These are phyloP conservation scores for Hyposoter dolosus DNA, from an alignment of 2,888 invertebrate species.

Conservation along the genomic window DNA sequence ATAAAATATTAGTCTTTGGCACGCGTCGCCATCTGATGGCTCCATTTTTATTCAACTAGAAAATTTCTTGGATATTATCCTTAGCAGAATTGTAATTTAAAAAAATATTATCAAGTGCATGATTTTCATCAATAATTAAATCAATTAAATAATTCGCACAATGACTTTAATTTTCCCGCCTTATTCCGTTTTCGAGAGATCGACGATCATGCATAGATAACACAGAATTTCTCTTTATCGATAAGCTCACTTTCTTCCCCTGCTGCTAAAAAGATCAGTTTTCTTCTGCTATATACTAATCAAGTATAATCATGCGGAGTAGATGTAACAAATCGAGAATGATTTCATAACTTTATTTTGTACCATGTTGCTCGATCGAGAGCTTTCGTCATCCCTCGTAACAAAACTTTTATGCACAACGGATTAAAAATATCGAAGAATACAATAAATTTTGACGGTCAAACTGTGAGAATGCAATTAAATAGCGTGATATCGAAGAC, in stretches of 20 bases:
- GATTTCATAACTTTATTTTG: constrained; percentile 63
- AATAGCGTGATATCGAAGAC: neutral
- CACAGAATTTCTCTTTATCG: neutral
- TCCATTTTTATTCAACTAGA: neutral
- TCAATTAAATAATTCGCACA: neutral
- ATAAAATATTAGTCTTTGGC: neutral
- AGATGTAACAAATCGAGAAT: neutral
- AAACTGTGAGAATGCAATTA: neutral
- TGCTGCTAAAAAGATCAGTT: neutral
- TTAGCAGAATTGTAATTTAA: too few relatives aligned
- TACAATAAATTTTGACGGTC: neutral
- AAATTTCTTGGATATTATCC: neutral
- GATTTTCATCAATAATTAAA: neutral
- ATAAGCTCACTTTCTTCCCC: neutral
- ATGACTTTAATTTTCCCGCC: neutral
- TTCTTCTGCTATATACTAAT: too few relatives aligned
- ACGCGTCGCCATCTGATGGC: constrained; percentile 41
- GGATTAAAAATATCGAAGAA: neutral
- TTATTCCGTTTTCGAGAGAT: neutral
- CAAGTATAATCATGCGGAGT: constrained; percentile 1
- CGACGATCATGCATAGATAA: neutral
- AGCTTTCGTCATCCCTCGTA: constrained; percentile 55
- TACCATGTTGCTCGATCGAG: neutral
- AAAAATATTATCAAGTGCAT: too few relatives aligned
- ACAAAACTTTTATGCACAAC: neutral